Conservation (phyloP, 2,888 invertebrate genomes). For the Deroplatys truncata region DNA sequence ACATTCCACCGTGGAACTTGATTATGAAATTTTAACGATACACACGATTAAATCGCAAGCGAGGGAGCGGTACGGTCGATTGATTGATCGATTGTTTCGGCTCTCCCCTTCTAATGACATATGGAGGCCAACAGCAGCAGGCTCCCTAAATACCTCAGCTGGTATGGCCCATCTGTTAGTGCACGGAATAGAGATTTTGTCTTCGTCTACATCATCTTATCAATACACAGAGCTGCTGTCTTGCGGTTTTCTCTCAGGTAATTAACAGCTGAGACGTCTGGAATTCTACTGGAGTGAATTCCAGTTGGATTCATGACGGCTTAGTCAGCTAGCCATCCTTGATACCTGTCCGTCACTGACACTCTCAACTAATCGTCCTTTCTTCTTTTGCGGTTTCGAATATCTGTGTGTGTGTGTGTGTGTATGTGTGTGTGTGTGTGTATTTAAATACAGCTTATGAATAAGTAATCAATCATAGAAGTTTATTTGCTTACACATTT, state of each 20-base stretch:
- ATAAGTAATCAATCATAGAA: no score
- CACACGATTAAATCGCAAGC: background rate
- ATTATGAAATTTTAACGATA: background rate
- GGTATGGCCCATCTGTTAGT: background rate
- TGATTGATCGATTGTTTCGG: background rate
- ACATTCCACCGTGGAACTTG: background rate
- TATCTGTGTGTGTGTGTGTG: no score
- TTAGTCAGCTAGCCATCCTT: background rate
- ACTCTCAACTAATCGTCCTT: no score
- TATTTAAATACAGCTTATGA: no score
- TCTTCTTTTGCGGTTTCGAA: no score
- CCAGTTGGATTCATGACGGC: background rate
- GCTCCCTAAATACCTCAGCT: background rate
- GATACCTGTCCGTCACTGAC: no score
- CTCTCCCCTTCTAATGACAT: background rate
- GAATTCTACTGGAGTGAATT: background rate
- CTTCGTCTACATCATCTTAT: background rate
- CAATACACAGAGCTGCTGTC: background rate
- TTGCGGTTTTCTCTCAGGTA: background rate
- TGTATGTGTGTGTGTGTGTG: no score
- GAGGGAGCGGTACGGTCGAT: background rate
- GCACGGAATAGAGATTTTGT: background rate
- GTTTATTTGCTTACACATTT: no score
- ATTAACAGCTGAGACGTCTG: background rate
- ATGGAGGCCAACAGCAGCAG: background rate